Evolutionary conservation across 2,113 vertebrate genomes (phyloP).

Genomic region (Aegypius monachus): DNA sequence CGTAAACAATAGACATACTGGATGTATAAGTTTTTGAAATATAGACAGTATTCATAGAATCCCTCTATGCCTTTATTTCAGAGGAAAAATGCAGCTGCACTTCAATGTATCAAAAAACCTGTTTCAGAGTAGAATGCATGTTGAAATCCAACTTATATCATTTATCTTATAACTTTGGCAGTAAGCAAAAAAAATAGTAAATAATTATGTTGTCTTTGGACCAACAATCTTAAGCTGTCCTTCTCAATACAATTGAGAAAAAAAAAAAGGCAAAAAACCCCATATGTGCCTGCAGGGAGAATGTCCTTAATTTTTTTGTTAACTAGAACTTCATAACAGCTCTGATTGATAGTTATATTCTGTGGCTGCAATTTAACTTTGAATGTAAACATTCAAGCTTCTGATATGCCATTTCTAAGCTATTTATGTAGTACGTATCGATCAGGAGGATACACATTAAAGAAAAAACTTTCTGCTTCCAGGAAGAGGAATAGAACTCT

Average conservation of each 20-base stretch:
- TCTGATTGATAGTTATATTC: neutral
- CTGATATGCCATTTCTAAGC: neutral
- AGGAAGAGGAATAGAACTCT: neutral
- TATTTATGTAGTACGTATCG: neutral
- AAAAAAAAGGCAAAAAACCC: neutral
- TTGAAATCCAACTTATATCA: neutral
- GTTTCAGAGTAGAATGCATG: neutral
- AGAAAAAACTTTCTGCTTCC: neutral
- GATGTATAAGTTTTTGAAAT: neutral
- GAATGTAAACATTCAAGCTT: neutral
- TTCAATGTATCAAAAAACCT: neutral
- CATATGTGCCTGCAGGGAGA: neutral
- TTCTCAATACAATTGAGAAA: neutral
- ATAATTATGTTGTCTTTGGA: neutral
- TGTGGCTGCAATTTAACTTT: neutral
- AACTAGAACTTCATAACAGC: neutral
- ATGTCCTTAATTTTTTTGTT: neutral
- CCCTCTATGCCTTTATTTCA: neutral
- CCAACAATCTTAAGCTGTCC: neutral
- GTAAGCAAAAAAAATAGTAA: neutral
- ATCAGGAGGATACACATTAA: neutral
- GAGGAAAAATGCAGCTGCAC: neutral
- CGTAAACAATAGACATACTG: neutral
- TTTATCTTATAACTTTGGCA: neutral
- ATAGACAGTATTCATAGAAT: neutral